Evolutionary conservation across 2,113 vertebrate genomes (phyloP).

Genomic region (Mustela nigripes): DNA sequence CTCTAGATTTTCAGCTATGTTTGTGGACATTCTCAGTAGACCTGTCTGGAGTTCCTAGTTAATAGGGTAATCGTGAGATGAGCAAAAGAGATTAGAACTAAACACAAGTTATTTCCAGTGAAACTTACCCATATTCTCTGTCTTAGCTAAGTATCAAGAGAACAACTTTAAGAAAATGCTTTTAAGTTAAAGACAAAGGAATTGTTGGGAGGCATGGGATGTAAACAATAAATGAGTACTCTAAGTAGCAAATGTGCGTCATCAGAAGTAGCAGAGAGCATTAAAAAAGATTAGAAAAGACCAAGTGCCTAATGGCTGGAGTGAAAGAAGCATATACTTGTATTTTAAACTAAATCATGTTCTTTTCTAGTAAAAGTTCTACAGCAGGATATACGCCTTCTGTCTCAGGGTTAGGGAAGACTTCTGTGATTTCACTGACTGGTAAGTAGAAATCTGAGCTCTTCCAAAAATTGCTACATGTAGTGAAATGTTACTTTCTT

Average conservation of each 20-base stretch:
- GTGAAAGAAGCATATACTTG: background rate
- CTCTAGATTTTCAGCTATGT: background rate
- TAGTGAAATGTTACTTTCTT: slow-evolving; percentile 18
- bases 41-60: background rate
- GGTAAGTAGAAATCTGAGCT: slow-evolving; percentile 85
- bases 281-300: background rate
- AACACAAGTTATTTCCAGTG: background rate
- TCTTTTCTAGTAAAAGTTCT: slow-evolving; percentile 88
- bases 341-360: slow-evolving; percentile 40
- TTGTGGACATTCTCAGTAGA: background rate
- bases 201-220: background rate
- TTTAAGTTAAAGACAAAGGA: background rate
- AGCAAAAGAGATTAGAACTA: background rate
- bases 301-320: background rate
- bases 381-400: slow-evolving; percentile 81
- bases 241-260: background rate
- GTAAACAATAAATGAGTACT: background rate
- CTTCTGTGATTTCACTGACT: slow-evolving; percentile 85
- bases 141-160: background rate
- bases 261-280: background rate
- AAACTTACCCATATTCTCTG: background rate
- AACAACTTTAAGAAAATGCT: background rate
- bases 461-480: background rate
- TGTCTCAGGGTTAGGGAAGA: slow-evolving; percentile 85
- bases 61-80: background rate